phyloP scores from a whole-genome alignment of 2,888 invertebrate genomes.

The Archips xylosteana region DNA sequence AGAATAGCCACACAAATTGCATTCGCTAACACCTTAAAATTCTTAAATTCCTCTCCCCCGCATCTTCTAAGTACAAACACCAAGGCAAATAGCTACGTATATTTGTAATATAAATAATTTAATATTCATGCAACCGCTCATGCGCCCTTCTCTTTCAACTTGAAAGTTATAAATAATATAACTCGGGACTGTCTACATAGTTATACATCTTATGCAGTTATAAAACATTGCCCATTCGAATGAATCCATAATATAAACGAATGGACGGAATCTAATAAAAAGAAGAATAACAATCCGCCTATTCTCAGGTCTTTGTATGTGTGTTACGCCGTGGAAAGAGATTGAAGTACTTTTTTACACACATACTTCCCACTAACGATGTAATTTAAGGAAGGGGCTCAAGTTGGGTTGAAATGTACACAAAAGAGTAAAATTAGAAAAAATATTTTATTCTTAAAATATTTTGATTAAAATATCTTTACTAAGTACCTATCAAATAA shows the following conservation, averaged over 20 bases:
- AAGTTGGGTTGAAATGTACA: conserved; percentile 56
- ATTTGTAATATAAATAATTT: conserved; percentile 43
- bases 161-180: conserved; percentile 40
- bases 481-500: background rate
- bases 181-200: conserved; percentile 28
- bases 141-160: conserved; percentile 45
- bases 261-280: conserved; percentile 73
- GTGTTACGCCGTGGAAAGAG: conserved; percentile 59
- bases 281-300: conserved; percentile 63
- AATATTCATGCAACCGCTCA: conserved; percentile 45
- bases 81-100: conserved; percentile 37
- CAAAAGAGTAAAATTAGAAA: conserved; percentile 44
- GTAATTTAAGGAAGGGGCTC: conserved; percentile 66
- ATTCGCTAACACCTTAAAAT: background rate
- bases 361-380: conserved; percentile 55
- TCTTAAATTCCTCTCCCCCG: conserved; percentile 29
- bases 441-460: conserved; percentile 17
- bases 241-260: conserved; percentile 55
- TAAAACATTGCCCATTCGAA: conserved; percentile 52
- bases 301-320: conserved; percentile 55
- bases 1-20: conserved; percentile 8
- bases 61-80: conserved; percentile 14
- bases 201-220: conserved; percentile 32
- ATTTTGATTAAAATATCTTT: background rate
- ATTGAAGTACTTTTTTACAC: conserved; percentile 60